A percentile compares a stretch with the other conserved stretches of the same genome.
phyloP scores from a whole-genome alignment of 1,140 invertebrate genomes.

The Anadara kagoshimensis region DNA sequence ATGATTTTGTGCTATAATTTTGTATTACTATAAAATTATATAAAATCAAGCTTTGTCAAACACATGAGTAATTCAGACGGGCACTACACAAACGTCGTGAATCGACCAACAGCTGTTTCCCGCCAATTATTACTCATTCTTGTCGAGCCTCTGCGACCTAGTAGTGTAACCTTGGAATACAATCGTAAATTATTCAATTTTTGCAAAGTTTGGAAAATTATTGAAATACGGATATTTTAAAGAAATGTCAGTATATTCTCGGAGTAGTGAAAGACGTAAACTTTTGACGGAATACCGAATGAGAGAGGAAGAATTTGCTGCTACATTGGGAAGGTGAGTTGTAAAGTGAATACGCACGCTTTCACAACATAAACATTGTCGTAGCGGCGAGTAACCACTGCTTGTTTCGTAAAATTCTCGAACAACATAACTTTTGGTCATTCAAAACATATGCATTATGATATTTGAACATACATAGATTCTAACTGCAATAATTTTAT shows the following conservation, averaged over 20 bases:
- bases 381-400: conserved; percentile 50
- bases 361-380: conserved; percentile 63
- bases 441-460: conserved; percentile 21
- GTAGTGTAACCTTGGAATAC: conserved; percentile 44
- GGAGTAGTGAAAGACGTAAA: conserved; percentile 50
- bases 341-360: conserved; percentile 57
- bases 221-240: conserved; percentile 8
- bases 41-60: background rate
- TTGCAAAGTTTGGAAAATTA: conserved; percentile 19
- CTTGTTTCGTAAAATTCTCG: conserved; percentile 52
- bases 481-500: conserved; percentile 6
- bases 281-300: conserved; percentile 50
- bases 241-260: conserved; percentile 55
- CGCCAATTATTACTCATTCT: conserved; percentile 71
- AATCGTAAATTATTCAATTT: conserved; percentile 28
- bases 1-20: background rate
- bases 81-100: conserved; percentile 46
- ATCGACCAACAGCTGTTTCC: conserved; percentile 69
- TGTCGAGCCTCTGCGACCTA: conserved; percentile 51
- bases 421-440: background rate
- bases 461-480: conserved; percentile 17
- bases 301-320: conserved; percentile 55
- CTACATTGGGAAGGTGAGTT: conserved; percentile 60
- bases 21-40: background rate
- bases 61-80: conserved; percentile 1